phyloP scores from a whole-genome alignment of 2,888 invertebrate genomes.

The Amphipoea lucens region DNA sequence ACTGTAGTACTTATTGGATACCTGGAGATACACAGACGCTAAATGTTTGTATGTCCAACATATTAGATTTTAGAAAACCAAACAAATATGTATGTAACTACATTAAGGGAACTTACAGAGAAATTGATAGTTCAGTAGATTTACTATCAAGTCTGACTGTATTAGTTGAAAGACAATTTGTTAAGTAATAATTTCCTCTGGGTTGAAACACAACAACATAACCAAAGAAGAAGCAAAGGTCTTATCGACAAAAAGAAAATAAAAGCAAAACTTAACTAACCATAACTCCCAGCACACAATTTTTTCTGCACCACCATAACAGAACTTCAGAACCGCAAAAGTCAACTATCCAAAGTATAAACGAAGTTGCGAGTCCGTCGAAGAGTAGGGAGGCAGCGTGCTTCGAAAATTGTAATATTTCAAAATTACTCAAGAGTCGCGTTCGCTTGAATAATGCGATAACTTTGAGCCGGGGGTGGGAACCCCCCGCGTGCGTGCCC shows the following conservation, averaged over 20 bases:
- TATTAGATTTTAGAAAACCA: background rate
- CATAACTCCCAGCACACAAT: conserved; percentile 17
- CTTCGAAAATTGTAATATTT: conserved; percentile 90
- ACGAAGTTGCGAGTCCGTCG: conserved; percentile 79
- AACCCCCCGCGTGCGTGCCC: conserved; percentile 83
- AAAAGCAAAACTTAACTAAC: conserved; percentile 15
- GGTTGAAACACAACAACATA: background rate
- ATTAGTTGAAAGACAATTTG: background rate
- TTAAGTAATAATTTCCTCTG: background rate
- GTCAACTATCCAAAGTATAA: conserved; percentile 67
- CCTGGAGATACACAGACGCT: background rate
- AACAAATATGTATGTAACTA: background rate
- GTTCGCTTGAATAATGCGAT: conserved; percentile 89
- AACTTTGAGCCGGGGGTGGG: conserved; percentile 84
- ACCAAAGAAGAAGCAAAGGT: background rate
- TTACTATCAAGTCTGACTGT: background rate
- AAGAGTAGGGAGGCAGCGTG: conserved; percentile 79
- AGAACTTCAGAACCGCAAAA: conserved; percentile 55
- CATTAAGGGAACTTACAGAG: background rate
- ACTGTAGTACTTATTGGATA: background rate
- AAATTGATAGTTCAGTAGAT: background rate
- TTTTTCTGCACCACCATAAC: conserved; percentile 31
- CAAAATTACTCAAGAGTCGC: conserved; percentile 91
- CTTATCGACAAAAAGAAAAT: background rate
- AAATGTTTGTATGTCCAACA: too few relatives aligned